Base-by-base conservation (phyloP, 2,797 vertebrate genomes). In the Buceros bicornis region DNA sequence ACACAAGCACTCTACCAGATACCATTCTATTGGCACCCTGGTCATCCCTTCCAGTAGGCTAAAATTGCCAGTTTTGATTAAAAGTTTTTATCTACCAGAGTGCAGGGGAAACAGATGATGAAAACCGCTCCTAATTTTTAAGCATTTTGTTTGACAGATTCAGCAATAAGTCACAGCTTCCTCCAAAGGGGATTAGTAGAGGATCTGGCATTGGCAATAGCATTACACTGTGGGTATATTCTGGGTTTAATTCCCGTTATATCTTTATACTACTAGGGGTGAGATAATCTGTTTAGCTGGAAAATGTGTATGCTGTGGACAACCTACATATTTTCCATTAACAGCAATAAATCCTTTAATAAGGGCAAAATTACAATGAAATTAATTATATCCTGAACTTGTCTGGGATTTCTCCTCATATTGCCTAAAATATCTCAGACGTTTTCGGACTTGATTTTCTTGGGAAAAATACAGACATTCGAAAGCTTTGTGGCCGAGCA, bases 21-120 rank as follows among this genome's bases (percentile, higher is more conserved):
- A 58, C 40, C 74, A 43, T 64, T 78, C 25, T 56, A 2, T 45
- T 62, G 40, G 12, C 43, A 76, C 37, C 25, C 25, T 16, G 11
- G 11, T 13, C 93, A 21, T 47, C 45, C 61, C 26, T 15, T 76
- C 13, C 33, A 56, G 50, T 35, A 43, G 50, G 53, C 21, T 77
- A 87, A 82, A 93, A 87, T 60, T 31, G 14, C 29, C 31, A 61
- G 8, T 87, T 95, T 82, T 81, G 40, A 83, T 94, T 76, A 87
- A 93, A 89, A 60, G 6, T 9, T 56, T 42, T 81, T 79, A 35
- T 69, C 40, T 82, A 43, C 26, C 16, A 12, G 14, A 64, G 35
- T 28, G 82, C 19, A 26, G 28, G 22, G 22, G 69, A 86, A 28
- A 26, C 4, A 42, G 18, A 53, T 42, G 33, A 13, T 48, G 54